Evolutionary conservation across 2,797 vertebrate genomes (phyloP), one percentile per base, ranked within the genome.

Genomic region (Myotis findleyi): DNA sequence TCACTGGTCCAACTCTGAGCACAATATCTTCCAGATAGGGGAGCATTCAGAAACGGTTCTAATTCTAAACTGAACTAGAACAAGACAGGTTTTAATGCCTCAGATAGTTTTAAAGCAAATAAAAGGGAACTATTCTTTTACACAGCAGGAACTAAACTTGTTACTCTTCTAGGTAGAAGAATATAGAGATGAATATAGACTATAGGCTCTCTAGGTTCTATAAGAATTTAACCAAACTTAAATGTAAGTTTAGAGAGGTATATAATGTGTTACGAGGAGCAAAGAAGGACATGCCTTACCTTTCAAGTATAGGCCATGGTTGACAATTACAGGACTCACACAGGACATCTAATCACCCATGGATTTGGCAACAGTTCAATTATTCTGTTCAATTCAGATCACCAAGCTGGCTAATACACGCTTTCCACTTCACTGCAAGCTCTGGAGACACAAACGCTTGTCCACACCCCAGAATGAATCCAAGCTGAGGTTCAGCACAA

Each of bases 351-450:
- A 94, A 92, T 97, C 89, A 92, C 79, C 94, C 92, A 95, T 59
- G 68, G 88, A 92, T 89, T 84, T 97, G 96, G 96, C 95, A 82
- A 68, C 36, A 30, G 23, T 87, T 97, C 96, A 96, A 91, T 93
- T 96, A 93, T 81, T 96, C 96, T 92, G 88, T 94, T 97, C 96
- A 93, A 1, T 97, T 96, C 93, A 97, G 95, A 97, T 96, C 95
- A 96, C 96, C 96, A 96, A 91, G 86, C 95, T 95, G 90, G 90
- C 96, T 96, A 96, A 97, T 95, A 41, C 79, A 59, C n/a, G 33
- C 91, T 97, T 97, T 97, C 95, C 96, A 97, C 97, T 97, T 96
- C 96, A 89, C 55, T 97, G 95, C 93, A 95, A 51, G 96, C 95
- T 96, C 97, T 97, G 92, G 96, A 97, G 97, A 97, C 96, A 96